A percentile compares a stretch with the other conserved stretches of the same genome.
phyloP scores from a whole-genome alignment of 1,140 invertebrate species.

The Araneus ventricosus region DNA sequence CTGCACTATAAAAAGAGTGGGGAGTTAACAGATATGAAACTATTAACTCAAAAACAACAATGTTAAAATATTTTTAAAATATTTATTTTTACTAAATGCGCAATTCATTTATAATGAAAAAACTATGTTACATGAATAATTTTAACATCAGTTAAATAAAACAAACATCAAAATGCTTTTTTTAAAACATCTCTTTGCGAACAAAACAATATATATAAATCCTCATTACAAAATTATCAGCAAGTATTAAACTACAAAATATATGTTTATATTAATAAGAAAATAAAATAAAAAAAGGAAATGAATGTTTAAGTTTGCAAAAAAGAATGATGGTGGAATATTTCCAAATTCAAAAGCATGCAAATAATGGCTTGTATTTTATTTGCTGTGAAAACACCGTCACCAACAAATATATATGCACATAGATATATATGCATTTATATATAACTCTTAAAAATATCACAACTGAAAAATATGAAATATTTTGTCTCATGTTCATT shows the following conservation, averaged over 20 bases:
- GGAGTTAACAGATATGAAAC: not conserved
- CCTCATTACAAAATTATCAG: not conserved
- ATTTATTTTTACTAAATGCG: not conserved
- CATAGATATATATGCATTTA: not conserved
- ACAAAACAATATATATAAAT: not conserved
- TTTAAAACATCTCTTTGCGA: not conserved
- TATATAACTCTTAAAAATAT: not conserved
- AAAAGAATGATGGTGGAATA: not conserved
- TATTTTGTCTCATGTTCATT: not conserved
- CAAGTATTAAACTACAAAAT: not conserved
- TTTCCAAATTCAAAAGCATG: not conserved
- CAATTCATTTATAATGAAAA: not conserved
- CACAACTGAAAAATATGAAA: conserved; percentile 1
- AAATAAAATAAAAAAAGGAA: not conserved
- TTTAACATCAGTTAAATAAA: not conserved
- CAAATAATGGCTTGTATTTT: not conserved
- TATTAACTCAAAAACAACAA: not conserved
- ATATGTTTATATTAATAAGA: not conserved
- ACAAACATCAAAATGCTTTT: not conserved
- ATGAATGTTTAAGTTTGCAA: too few relatives aligned
- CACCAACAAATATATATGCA: not conserved
- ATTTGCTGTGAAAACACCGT: not conserved
- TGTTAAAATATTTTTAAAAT: not conserved
- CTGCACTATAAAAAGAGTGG: not conserved
- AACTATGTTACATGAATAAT: not conserved